Percentiles rank a stretch among this genome's conserved stretches.
These are phyloP conservation scores for Phylloscopus trochiloides DNA, from an alignment of 2,113 vertebrate genomes.

Conservation along the genomic window DNA sequence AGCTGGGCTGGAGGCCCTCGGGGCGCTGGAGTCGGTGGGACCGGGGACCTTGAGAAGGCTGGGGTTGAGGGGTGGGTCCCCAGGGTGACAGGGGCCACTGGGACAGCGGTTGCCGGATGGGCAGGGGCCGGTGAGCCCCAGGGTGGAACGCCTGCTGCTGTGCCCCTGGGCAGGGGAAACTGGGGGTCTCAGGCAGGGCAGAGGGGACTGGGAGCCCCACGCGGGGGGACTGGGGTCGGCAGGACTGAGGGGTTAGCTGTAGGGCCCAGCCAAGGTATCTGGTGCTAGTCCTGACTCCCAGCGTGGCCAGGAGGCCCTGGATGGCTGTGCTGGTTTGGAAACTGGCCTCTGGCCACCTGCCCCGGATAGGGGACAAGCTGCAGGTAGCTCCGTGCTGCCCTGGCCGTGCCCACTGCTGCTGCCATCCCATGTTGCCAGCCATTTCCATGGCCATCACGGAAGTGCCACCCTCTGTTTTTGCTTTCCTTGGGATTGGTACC, in stretches of 20 bases:
- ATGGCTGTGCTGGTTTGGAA: not conserved
- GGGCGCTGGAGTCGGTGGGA: not conserved
- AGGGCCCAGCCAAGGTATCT: not conserved
- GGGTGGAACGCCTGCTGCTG: not conserved
- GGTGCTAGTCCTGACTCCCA: not conserved
- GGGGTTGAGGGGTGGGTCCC: not conserved
- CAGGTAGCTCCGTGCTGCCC: not conserved
- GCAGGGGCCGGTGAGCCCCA: not conserved
- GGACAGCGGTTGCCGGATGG: not conserved
- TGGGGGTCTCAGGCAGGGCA: not conserved
- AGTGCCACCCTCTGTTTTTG: not conserved
- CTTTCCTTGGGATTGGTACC: not conserved
- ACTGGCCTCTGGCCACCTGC: not conserved
- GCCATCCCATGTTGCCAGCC: not conserved
- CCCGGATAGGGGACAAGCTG: not conserved
- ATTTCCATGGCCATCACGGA: not conserved
- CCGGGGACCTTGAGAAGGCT: not conserved
- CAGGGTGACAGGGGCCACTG: not conserved
- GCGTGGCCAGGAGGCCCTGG: rapidly evolving
- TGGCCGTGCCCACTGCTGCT: not conserved
- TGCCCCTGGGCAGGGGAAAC: not conserved
- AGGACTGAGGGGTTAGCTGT: not conserved
- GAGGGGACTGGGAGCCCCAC: not conserved
- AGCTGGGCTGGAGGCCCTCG: not conserved
- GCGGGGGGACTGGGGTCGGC: rapidly evolving